Evolutionary conservation across 1,140 invertebrate species (phyloP), one percentile per base, ranked within the genome.

Genomic region (Archegozetes longisetosus): DNA sequence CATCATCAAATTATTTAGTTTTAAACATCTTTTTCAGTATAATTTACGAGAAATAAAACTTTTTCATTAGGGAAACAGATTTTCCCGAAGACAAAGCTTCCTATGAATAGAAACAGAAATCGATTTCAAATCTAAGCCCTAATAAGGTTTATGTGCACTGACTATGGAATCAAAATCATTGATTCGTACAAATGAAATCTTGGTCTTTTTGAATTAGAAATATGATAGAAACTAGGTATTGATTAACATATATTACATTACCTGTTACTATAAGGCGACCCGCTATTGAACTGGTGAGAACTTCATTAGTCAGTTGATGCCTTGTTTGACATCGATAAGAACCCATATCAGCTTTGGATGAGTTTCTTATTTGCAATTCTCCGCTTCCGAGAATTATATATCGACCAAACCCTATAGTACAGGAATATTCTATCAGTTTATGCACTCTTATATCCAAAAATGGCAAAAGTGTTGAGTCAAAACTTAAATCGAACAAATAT

Each of bases 251-350:
- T 25, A 53, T 3, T 13, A 47, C 3, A 62, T 47, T 66, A 75
- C 74, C 73, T 61, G 70, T 71, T 28, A 72, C 68, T 53, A 66
- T 65, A 24, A 72, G 65, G 60, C 65, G 68, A 55, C 60, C 66
- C 27, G 72, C 66, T 53, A 66, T 55, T 17, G 63, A 55, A 63
- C 73, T 74, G 13, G 62, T 66, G 46, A 69, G 68, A 22, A 69
- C 64, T 32, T 73, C 71, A 4, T 66, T 66, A 0, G 74, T 75
- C 13, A 76, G 67, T 17, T 70, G 64, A 64, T 74, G 74, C 50
- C 68, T 61, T 0, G 72, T 72, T 52, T 70, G 66, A 61, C 75
- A 76, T 6, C 68, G 67, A 61, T 74, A 76, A 2, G 58, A 62
- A 29, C 63, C 64, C 46, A 62, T 60, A 51, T 68, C 67, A 1